phyloP scores from a whole-genome alignment of 2,888 invertebrate species.

The Zelleria hepariella region DNA sequence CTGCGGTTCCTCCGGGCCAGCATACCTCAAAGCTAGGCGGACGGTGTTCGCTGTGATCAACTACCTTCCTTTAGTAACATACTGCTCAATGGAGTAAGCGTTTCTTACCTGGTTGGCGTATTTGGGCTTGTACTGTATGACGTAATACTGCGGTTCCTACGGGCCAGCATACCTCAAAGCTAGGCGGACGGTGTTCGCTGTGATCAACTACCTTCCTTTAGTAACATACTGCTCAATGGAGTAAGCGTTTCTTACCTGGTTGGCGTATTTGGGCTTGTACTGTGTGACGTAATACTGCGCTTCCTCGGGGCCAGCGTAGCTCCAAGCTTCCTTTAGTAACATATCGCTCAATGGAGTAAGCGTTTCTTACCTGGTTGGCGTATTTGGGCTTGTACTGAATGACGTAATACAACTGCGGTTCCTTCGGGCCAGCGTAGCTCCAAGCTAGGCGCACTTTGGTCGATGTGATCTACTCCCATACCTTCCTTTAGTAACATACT shows the following conservation, averaged over 20 bases:
- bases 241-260: slow-evolving; percentile 78
- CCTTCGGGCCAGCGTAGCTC: slow-evolving; percentile 91
- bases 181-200: slow-evolving; percentile 92
- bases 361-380: slow-evolving; percentile 82
- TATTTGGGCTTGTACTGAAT: slow-evolving; percentile 97
- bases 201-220: too few species aligned
- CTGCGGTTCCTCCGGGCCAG: slow-evolving; percentile 87
- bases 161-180: slow-evolving; percentile 93
- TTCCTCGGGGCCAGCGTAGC: slow-evolving; percentile 89
- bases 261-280: slow-evolving; percentile 95
- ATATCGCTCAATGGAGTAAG: too few species aligned
- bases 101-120: slow-evolving; percentile 84
- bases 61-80: too few species aligned
- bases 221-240: too few species aligned
- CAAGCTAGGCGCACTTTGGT: slow-evolving; percentile 93
- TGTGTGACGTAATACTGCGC: slow-evolving; percentile 97
- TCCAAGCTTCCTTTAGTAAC: too few species aligned
- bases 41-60: slow-evolving; percentile 95
- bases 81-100: too few species aligned
- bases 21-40: slow-evolving; percentile 93
- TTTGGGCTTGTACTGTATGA: slow-evolving; percentile 97
- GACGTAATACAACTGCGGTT: slow-evolving; percentile 94
- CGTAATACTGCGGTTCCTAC: slow-evolving; percentile 94
- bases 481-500: too few species aligned
- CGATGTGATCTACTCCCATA: slow-evolving; percentile 94